Evolutionary conservation across 1,140 invertebrate species (phyloP), one percentile per base, ranked within the genome.

Genomic region (Parasteatoda tepidariorum): DNA sequence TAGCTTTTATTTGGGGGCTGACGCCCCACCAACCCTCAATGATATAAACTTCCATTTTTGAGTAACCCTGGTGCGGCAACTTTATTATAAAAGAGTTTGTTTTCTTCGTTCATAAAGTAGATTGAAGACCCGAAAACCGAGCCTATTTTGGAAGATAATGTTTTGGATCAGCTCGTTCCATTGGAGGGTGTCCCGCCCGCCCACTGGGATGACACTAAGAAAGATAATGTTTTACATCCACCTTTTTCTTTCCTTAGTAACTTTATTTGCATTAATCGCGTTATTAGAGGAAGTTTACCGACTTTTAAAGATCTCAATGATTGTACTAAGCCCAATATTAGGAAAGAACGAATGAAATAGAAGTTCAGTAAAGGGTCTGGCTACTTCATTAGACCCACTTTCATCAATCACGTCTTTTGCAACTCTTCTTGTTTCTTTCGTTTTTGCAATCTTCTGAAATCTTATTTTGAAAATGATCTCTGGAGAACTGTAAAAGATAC

Each of bases 241-340:
- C 57, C 59, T 76, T 76, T 76, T 76, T 76, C 64, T 68, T 79
- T 26, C 24, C 28, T 24, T 31, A n/a, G 31, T 55, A 66, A 70
- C 78, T 61, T 81, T 70, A 67, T 79, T 79, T 79, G 75, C 75
- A 79, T 79, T 79, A 79, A 79, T 79, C 75, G 62, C 26, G 75
- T 68, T 67, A 67, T 79, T 79, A 79, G 41, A 31, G n/a, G 61
- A 76, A 76, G 34, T 54, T 76, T 76, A 66, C 59, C 34, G 34
- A 76, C 74, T 59, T 59, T 62, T 38, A 76, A 76, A 55, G 59
- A 59, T 64, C 59, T 57, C 34, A 30, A 34, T 26, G 31, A 74
- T 24, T n/a, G 33, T 26, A 18, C n/a, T n/a, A n/a, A n/a, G n/a
- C n/a, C n/a, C n/a, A n/a, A n/a, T n/a, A n/a, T n/a, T n/a, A n/a